Conservation (phyloP, 1,140 invertebrate species). For the Ylistrum balloti region DNA sequence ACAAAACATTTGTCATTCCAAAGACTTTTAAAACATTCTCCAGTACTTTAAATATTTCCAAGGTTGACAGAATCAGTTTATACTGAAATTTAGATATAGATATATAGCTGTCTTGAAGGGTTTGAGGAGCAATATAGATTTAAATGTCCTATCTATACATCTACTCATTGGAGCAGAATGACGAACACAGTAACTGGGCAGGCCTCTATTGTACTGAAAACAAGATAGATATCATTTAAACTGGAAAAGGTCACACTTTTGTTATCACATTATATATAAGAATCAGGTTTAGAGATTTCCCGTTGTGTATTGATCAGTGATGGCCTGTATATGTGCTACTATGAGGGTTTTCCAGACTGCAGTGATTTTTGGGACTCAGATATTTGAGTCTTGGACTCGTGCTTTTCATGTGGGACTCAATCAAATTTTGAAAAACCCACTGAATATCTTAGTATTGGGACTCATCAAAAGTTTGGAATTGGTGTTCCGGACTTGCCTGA, state of each 20-base stretch:
- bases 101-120: not conserved
- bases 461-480: no score
- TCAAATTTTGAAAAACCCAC: no score
- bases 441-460: no score
- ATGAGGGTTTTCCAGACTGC: no score
- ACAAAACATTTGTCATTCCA: not conserved
- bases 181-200: not conserved
- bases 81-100: not conserved
- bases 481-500: no score
- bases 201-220: not conserved
- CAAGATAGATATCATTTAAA: not conserved
- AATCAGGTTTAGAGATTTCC: not conserved
- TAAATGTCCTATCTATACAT: conserved; percentile 14
- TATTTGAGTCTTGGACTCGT: no score
- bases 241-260: not conserved
- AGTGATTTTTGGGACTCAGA: no score
- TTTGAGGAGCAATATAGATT: not conserved
- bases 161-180: not conserved
- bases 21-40: conserved; percentile 34
- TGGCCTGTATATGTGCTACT: no score
- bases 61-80: not conserved
- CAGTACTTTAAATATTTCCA: conserved; percentile 22
- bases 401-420: no score
- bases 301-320: not conserved
- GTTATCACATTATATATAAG: not conserved